These are phyloP conservation scores for Axinella damicornis DNA, from an alignment of 37 sponge, comb jelly and placozoan genomes.

Conservation along the genomic window DNA sequence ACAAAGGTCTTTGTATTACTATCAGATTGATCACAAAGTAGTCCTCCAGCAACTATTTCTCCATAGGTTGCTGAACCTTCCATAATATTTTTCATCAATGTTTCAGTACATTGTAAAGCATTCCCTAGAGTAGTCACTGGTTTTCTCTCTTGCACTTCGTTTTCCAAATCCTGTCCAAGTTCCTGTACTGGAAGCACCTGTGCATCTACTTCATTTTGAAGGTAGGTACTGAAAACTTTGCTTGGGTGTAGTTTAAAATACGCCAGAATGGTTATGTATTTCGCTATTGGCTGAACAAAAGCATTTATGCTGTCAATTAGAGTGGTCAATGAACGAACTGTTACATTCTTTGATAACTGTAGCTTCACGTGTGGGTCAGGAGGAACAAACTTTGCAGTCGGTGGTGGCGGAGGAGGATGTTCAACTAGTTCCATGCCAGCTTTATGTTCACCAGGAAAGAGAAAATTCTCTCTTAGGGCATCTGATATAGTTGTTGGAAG, in stretches of 20 bases:
- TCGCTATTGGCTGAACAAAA: conserved; percentile 37
- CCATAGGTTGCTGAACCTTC: conserved; percentile 44
- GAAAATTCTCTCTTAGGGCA: not conserved
- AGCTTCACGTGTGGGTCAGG: conserved; percentile 41
- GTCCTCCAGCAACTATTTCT: conserved; percentile 51
- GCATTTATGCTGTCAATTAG: not conserved
- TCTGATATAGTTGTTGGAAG: not conserved
- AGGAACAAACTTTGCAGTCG: not conserved
- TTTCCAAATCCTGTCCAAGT: not conserved
- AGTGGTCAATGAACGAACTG: not conserved
- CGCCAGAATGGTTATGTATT: conserved; percentile 37
- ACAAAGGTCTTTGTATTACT: too few species aligned
- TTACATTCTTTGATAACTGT: not conserved
- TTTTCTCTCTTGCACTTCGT: not conserved
- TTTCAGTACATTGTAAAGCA: conserved; percentile 18
- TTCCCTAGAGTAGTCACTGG: conserved; percentile 5
- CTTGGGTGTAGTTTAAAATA: conserved; percentile 62
- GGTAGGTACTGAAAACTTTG: conserved; percentile 53
- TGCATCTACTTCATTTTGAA: conserved; percentile 1
- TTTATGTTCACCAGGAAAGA: too few species aligned
- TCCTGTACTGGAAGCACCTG: not conserved
- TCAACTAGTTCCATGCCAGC: too few species aligned
- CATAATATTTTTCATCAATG: conserved; percentile 27
- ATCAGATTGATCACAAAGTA: conserved; percentile 12
- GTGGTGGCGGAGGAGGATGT: too few species aligned